Percentiles rank a stretch among this genome's conserved stretches.
phyloP scores from a whole-genome alignment of 2,888 invertebrate species.

The Odontocolon sp. region DNA sequence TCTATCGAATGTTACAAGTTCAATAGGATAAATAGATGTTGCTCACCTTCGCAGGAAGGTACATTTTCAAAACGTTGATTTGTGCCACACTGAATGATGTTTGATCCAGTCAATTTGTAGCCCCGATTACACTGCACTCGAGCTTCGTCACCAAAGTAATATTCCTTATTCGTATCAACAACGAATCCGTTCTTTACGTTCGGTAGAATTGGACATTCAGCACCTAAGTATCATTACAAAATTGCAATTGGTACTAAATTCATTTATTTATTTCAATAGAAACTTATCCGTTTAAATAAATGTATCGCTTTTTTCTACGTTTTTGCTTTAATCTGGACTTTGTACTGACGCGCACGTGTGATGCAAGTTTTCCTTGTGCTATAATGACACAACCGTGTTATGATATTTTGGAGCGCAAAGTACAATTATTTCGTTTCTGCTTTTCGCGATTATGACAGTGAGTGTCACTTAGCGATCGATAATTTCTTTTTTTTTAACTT shows the following conservation, averaged over 20 bases:
- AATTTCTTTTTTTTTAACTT: neutral
- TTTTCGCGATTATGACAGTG: constrained; percentile 38
- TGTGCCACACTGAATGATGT: constrained; percentile 92
- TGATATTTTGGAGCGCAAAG: constrained; percentile 44
- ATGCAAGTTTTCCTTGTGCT: constrained; percentile 46
- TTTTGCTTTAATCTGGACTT: constrained; percentile 33
- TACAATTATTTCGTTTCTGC: constrained; percentile 1
- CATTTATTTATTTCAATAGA: no score
- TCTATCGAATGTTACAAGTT: no score
- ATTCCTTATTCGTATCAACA: constrained; percentile 88
- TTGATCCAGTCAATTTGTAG: constrained; percentile 92
- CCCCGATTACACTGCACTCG: constrained; percentile 95
- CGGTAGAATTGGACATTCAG: constrained; percentile 88
- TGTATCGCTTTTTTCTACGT: neutral
- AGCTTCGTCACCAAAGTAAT: constrained; percentile 94
- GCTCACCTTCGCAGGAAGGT: constrained; percentile 90
- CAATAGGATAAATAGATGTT: neutral
- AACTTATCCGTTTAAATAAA: no score
- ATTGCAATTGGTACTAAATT: neutral
- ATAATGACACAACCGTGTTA: constrained; percentile 32
- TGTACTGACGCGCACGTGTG: constrained; percentile 53
- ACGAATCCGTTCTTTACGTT: constrained; percentile 94
- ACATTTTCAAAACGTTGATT: constrained; percentile 91
- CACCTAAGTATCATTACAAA: constrained; percentile 79
- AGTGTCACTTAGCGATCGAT: neutral